These are phyloP conservation scores for western clawed frog (Xenopus tropicalis) DNA, from an alignment of 2,113 vertebrate genomes.

Conservation along the genomic window DNA sequence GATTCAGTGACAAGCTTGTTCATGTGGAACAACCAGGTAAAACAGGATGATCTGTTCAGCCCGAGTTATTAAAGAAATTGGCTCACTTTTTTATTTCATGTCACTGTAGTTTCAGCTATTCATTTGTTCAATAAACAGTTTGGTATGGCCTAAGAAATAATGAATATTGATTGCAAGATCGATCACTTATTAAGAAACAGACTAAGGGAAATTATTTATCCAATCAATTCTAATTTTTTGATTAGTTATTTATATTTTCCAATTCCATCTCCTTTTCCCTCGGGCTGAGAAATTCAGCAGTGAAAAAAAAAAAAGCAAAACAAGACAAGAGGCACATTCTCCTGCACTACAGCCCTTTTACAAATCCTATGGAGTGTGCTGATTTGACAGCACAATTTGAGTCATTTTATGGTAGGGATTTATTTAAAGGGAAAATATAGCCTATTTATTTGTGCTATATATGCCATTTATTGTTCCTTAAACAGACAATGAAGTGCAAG, in stretches of 20 bases:
- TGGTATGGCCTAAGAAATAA: constrained; percentile 75
- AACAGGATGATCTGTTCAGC: constrained; percentile 60
- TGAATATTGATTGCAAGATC: constrained; percentile 83
- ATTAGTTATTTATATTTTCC: constrained; percentile 83
- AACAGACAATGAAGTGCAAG: no score
- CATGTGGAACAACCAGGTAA: constrained; percentile 60
- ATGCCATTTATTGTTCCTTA: no score
- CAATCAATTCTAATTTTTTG: constrained; percentile 79
- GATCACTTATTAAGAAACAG: constrained; percentile 79
- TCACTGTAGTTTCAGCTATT: constrained; percentile 69
- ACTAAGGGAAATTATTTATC: constrained; percentile 81
- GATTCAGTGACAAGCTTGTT: constrained; percentile 50
- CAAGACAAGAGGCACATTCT: background rate
- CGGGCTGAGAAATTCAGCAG: constrained; percentile 51
- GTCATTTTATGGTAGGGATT: constrained; percentile 2
- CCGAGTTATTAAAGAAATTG: constrained; percentile 74
- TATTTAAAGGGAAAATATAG: background rate
- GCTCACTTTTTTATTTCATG: constrained; percentile 74
- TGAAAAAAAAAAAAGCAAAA: constrained; percentile 2
- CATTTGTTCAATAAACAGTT: constrained; percentile 79
- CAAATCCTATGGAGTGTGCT: background rate
- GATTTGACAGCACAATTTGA: constrained; percentile 6
- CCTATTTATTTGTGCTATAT: no score
- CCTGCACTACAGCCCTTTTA: background rate
- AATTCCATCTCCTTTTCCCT: constrained; percentile 66